Evolutionary conservation across 2,113 vertebrate genomes (phyloP).

Genomic region (Arothron firmamentum): DNA sequence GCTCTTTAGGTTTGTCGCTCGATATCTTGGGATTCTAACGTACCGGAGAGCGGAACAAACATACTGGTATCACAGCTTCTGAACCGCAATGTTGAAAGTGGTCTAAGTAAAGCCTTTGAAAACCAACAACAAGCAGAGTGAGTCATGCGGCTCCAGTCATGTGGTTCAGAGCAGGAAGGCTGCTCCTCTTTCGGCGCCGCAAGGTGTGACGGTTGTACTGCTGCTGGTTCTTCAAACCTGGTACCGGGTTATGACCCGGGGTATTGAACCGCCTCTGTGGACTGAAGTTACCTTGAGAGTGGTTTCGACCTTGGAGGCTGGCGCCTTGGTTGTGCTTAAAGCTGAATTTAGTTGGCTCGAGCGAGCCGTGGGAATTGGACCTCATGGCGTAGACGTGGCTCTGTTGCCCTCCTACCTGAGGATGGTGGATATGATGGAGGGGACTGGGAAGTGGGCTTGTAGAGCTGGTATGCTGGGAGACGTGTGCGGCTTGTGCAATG

Average conservation of each 20-base stretch:
- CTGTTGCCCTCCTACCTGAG: conserved; percentile 58
- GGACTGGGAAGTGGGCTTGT: conserved; percentile 66
- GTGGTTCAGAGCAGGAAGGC: conserved; percentile 78
- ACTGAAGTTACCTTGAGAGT: conserved; percentile 43
- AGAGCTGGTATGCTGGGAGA: conserved; percentile 58
- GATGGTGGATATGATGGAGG: conserved; percentile 60
- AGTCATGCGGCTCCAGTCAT: conserved; percentile 58
- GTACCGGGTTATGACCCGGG: conserved; percentile 65
- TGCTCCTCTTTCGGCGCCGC: conserved; percentile 85
- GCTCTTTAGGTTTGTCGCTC: conserved; percentile 6
- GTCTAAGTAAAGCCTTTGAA: conserved; percentile 6
- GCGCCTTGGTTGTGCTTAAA: conserved; percentile 62
- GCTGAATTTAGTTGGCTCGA: conserved; percentile 39
- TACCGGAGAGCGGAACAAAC: background rate
- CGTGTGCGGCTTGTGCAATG: conserved; percentile 39
- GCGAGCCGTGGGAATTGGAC: conserved; percentile 36
- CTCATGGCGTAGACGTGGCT: conserved; percentile 31
- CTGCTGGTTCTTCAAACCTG: conserved; percentile 79
- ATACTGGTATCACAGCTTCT: conserved; percentile 8
- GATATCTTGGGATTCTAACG: conserved; percentile 2
- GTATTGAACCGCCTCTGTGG: conserved; percentile 45
- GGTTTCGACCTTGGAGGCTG: conserved; percentile 34
- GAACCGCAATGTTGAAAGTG: background rate
- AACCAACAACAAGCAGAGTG: background rate
- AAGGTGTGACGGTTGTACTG: conserved; percentile 84